Evolutionary conservation across 2,888 invertebrate genomes (phyloP), one percentile per base, ranked within the genome.

Genomic region (Colostygia pectinataria): DNA sequence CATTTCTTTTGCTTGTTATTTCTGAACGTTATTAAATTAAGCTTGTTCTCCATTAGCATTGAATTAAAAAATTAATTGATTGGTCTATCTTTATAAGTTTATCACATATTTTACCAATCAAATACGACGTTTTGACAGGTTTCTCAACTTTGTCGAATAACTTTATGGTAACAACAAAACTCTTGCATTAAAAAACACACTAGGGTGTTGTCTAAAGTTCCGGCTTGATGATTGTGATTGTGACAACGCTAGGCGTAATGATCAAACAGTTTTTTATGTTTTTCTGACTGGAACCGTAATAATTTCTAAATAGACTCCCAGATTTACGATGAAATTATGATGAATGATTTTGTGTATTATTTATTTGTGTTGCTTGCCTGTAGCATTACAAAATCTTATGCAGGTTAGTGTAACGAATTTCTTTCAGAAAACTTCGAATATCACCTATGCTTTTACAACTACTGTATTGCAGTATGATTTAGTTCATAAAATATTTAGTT

Each of bases 141-240:
- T 9, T 24, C n/a, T n/a, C n/a, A n/a, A n/a, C n/a, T n/a, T n/a
- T n/a, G n/a, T n/a, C n/a, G n/a, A n/a, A n/a, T n/a, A n/a, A n/a
- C 2, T 15, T 25, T 8, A 4, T n/a, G 3, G n/a, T 34, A 27
- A 13, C 13, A 28, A 33, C 28, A 32, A 14, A 5, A 29, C 4
- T 25, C 0, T 2, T 27, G 13, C 31, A 36, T 20, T 8, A 25
- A 41, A 63, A 55, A 80, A 71, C 79, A 31, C 42, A 67, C 61
- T 70, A 41, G 87, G 88, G 88, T 87, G 88, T 88, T 86, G 88
- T 81, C 85, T 83, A 74, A 78, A 4, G 9, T 86, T 80, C 83
- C 82, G 77, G 77, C 76, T 74, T 71, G 61, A 62, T 71, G 66
- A 66, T 31, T 33, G 15, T 9, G 12, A 28, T 54, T 65, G 50